A percentile compares a stretch with the other conserved stretches of the same genome.
phyloP scores from a whole-genome alignment of 2,113 vertebrate genomes.

The Actenoides hombroni region DNA sequence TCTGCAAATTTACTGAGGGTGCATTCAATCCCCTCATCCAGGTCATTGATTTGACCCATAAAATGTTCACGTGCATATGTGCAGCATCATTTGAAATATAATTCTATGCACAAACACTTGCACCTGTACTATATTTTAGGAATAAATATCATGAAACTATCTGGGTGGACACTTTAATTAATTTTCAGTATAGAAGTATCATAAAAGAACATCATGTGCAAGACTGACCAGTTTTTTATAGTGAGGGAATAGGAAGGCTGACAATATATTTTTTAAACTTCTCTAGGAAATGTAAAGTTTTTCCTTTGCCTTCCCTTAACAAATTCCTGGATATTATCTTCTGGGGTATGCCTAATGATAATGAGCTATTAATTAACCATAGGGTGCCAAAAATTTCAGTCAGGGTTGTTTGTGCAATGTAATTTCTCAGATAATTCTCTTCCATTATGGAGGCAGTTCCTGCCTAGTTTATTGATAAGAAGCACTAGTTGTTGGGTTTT shows the following conservation, averaged over 20 bases:
- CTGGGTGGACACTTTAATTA: neutral
- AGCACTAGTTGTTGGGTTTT: neutral
- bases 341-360: neutral
- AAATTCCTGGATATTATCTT: neutral
- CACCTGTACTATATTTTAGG: neutral
- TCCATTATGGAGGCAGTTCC: neutral
- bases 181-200: neutral
- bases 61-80: neutral
- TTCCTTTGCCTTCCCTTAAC: neutral
- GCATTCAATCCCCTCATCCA: too few relatives aligned
- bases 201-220: neutral
- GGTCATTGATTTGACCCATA: neutral
- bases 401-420: neutral
- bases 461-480: neutral
- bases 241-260: neutral
- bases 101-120: neutral
- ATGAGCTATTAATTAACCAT: neutral
- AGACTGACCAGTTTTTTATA: neutral
- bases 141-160: neutral
- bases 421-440: neutral
- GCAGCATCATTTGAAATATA: neutral
- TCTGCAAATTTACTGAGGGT: too few relatives aligned
- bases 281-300: neutral
- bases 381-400: neutral
- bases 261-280: neutral